These are phyloP conservation scores for Pachypsylla venusta DNA, from an alignment of 1,140 invertebrate species.

Conservation along the genomic window DNA sequence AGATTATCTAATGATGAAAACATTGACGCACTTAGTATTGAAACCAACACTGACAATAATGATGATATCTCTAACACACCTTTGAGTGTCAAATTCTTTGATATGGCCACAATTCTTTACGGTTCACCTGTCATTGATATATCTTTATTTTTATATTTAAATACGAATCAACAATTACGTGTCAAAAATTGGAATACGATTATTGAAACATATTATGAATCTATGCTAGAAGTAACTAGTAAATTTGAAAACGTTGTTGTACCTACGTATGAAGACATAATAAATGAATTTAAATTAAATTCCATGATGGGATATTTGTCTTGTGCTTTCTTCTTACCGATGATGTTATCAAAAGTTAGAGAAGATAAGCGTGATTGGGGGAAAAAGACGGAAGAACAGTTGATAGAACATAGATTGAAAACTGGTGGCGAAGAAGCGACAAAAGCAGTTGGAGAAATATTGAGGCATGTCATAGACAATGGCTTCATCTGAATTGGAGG, in stretches of 20 bases:
- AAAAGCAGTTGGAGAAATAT: background rate
- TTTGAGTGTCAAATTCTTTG: slow-evolving; percentile 28
- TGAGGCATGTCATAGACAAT: background rate
- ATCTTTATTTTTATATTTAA: slow-evolving; percentile 30
- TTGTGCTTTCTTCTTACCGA: slow-evolving; percentile 26
- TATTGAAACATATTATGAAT: slow-evolving; percentile 27
- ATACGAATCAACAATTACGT: slow-evolving; percentile 22
- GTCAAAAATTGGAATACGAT: slow-evolving; percentile 24
- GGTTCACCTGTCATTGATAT: slow-evolving; percentile 30
- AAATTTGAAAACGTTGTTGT: background rate
- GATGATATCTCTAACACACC: slow-evolving; percentile 17
- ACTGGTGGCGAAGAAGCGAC: background rate
- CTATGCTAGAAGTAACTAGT: slow-evolving; percentile 10
- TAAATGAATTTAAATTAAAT: slow-evolving; percentile 25
- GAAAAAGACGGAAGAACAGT: background rate
- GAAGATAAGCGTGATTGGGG: background rate
- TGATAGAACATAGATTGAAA: background rate
- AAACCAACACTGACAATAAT: background rate
- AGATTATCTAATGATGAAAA: too few relatives aligned
- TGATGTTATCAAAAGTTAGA: slow-evolving; percentile 16
- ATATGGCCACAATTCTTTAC: slow-evolving; percentile 29
- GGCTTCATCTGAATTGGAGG: background rate
- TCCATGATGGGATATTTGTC: slow-evolving; percentile 28
- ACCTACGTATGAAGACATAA: slow-evolving; percentile 25
- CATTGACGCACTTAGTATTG: too few relatives aligned